Evolutionary conservation across 2,797 vertebrate genomes (phyloP).

Genomic region (Thamnophis elegans): DNA sequence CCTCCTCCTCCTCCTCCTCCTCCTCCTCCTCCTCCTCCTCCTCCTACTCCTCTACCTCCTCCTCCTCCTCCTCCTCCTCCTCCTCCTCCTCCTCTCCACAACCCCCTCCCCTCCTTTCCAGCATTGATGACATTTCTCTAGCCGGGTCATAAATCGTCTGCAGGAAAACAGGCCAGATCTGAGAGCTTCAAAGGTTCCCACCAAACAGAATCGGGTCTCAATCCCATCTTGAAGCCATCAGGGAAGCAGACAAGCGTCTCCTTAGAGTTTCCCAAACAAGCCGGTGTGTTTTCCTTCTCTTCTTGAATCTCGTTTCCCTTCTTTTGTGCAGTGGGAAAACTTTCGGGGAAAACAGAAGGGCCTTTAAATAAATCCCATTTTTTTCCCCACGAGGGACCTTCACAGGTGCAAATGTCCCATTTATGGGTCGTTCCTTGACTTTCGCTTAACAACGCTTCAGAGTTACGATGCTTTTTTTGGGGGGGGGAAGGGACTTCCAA

Average conservation of each 20-base stretch:
- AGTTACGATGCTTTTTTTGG: fast-evolving
- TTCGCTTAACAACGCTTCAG: neutral
- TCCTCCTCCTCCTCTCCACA: no score
- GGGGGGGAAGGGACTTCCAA: neutral
- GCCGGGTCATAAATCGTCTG: neutral
- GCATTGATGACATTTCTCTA: neutral
- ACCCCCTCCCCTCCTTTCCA: no score
- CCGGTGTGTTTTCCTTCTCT: neutral
- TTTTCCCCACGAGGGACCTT: neutral
- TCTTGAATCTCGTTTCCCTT: fast-evolving
- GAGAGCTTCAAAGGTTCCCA: no score
- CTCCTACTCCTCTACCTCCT: neutral
- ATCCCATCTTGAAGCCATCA: neutral
- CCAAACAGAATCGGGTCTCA: neutral
- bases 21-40: neutral
- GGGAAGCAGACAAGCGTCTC: neutral
- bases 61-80: neutral
- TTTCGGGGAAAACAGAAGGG: neutral
- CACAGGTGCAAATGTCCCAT: neutral
- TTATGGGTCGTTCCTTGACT: neutral
- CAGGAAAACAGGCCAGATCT: neutral
- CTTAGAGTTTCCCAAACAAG: neutral
- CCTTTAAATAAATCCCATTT: neutral
- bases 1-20: neutral
- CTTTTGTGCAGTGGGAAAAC: neutral